Conservation (phyloP, 2,113 vertebrate species). For the Xenopus laevis region DNA sequence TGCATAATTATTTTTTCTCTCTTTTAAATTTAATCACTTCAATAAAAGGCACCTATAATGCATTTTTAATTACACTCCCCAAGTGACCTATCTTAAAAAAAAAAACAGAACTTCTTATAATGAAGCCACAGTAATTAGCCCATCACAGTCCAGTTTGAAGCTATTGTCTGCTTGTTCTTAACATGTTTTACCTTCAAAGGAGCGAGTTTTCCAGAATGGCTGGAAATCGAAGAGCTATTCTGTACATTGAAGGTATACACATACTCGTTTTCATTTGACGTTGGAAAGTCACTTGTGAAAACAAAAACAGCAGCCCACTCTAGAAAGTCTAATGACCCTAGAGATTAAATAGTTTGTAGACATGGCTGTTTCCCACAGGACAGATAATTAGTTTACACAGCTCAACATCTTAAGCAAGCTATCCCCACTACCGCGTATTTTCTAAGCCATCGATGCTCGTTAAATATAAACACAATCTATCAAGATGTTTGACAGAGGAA, state of each 20-base stretch:
- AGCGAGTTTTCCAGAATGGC: constrained; percentile 58
- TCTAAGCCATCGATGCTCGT: constrained; percentile 51
- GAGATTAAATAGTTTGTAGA: constrained; percentile 75
- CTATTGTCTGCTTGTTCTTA: constrained; percentile 92
- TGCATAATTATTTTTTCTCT: constrained; percentile 84
- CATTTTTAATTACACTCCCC: constrained; percentile 98
- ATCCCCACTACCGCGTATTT: constrained; percentile 32
- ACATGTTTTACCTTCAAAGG: constrained; percentile 71
- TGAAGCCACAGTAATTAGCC: constrained; percentile 93
- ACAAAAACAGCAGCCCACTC: constrained; percentile 71
- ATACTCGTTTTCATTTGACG: constrained; percentile 79
- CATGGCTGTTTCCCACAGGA: constrained; percentile 73
- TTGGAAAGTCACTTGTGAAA: constrained; percentile 77
- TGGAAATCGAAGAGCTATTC: constrained; percentile 59
- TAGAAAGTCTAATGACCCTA: constrained; percentile 77
- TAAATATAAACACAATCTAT: constrained; percentile 28
- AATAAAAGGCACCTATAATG: constrained; percentile 95
- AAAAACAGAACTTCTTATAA: constrained; percentile 93
- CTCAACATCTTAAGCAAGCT: constrained; percentile 73
- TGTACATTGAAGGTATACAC: constrained; percentile 74
- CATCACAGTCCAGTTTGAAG: constrained; percentile 92
- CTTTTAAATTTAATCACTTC: constrained; percentile 98
- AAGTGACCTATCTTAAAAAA: constrained; percentile 94
- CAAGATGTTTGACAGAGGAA: neutral
- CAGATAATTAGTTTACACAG: constrained; percentile 80